A percentile compares a stretch with the other conserved stretches of the same genome.
Conservation (phyloP, 1,140 invertebrate species). For the Pararge aegeria region DNA sequence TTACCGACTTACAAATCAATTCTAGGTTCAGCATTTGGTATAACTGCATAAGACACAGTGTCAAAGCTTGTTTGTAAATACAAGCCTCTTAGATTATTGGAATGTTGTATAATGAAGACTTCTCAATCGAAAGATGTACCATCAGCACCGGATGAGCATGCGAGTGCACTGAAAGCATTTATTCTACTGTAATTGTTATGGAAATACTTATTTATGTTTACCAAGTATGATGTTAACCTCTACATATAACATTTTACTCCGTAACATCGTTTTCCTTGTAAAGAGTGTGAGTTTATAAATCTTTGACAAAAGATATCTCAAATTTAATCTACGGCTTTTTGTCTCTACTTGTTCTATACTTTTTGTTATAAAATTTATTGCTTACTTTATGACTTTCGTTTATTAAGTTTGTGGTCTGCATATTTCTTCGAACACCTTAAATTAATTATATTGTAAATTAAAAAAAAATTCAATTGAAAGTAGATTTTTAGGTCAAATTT, state of each 20-base stretch:
- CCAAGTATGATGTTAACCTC: too few relatives aligned
- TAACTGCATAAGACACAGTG: constrained; percentile 19
- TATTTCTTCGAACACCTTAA: too few relatives aligned
- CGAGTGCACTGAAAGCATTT: constrained; percentile 42
- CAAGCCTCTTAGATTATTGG: constrained; percentile 50
- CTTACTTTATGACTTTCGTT: too few relatives aligned
- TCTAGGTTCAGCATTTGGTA: constrained; percentile 22
- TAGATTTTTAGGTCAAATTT: too few relatives aligned
- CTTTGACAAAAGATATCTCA: not conserved
- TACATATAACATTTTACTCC: too few relatives aligned
- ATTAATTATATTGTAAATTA: too few relatives aligned
- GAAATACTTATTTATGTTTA: not conserved
- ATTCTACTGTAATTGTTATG: not conserved
- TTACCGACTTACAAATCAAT: constrained; percentile 22
- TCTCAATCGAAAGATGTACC: constrained; percentile 22
- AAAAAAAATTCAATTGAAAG: too few relatives aligned
- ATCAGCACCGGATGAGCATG: constrained; percentile 66
- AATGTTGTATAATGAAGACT: constrained; percentile 40
- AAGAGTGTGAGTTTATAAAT: too few relatives aligned
- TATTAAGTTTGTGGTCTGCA: too few relatives aligned
- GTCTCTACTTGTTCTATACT: not conserved
- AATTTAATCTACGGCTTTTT: constrained; percentile 2
- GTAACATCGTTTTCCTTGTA: too few relatives aligned
- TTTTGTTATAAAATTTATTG: too few relatives aligned
- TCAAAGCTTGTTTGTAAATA: constrained; percentile 54